Base-by-base conservation (phyloP, 2,888 invertebrate genomes). In the Lasioglossum leucozonium region DNA sequence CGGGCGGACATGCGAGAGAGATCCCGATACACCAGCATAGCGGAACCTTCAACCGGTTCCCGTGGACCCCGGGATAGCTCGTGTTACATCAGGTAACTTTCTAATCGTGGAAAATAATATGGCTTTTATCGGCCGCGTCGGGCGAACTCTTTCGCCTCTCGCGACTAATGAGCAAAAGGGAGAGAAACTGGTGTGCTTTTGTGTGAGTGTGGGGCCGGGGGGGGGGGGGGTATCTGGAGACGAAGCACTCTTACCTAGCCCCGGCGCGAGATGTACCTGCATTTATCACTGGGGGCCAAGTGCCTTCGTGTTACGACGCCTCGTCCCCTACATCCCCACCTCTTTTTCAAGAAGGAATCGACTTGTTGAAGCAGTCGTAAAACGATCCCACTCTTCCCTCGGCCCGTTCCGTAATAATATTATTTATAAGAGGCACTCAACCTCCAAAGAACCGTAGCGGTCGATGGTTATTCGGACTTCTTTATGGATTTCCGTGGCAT, bases 31-130 rank as follows among this genome's bases (percentile, higher is more conserved):
- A 51, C n/a, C 47, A 62, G 42, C 51, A 47, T 84, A 75, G 86
- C 85, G 72, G 85, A 86, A 81, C 81, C 62, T 69, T 72, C 65
- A 76, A 85, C 85, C 85, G 86, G 85, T 86, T 84, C 72, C 77
- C 78, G 72, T 51, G 72, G 51, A 72, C 55, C 79, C 55, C 79
- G 44, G 51, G 37, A 65, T 65, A 37, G 77, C 80, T 79, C 67
- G 51, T 22, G 79, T 79, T 86, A 76, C 67, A 78, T 78, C 86
- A 40, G 76, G 47, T 67, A 76, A 86, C 86, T 86, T 86, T 86
- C 86, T 86, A 86, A 81, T 86, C 81, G 72, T 69, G 78, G 76
- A 62, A 81, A 86, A 86, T 79, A 86, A 84, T 84, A 74, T 77
- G 73, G 55, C 65, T 80, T 80, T 84, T 67, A 77, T 85, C 67